Conservation (phyloP, 1,140 invertebrate species). For the Phenacoccus solenopsis region DNA sequence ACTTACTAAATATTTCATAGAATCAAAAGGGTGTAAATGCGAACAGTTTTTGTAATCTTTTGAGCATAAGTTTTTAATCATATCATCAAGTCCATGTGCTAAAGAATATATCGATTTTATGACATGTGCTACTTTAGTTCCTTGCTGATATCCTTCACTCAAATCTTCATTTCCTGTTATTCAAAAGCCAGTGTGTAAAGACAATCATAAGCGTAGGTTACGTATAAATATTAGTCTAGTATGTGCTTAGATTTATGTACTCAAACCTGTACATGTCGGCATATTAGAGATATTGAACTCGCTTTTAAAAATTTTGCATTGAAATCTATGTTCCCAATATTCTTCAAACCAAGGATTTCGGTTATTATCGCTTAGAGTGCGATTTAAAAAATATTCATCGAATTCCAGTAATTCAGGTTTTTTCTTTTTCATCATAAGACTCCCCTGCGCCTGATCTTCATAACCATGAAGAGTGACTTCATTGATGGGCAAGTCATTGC, state of each 20-base stretch:
- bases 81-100: conserved; percentile 48
- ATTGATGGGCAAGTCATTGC: conserved; percentile 52
- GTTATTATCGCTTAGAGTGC: conserved; percentile 43
- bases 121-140: conserved; percentile 65
- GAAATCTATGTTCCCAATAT: conserved; percentile 59
- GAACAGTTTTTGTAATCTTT: conserved; percentile 40
- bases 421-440: conserved; percentile 58
- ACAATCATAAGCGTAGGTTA: conserved; percentile 14
- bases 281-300: neutral
- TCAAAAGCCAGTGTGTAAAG: too few species aligned
- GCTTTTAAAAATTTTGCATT: conserved; percentile 37
- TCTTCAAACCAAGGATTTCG: conserved; percentile 66
- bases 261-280: conserved; percentile 32
- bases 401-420: conserved; percentile 53
- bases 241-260: too few species aligned
- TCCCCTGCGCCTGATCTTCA: conserved; percentile 55
- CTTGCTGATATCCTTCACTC: conserved; percentile 37
- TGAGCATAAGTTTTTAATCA: conserved; percentile 42
- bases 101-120: conserved; percentile 58
- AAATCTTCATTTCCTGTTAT: neutral
- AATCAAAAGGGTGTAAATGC: conserved; percentile 50
- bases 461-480: conserved; percentile 55
- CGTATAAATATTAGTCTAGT: too few species aligned
- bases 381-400: conserved; percentile 51
- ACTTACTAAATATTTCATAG: neutral